Conservation (phyloP, 2,888 invertebrate genomes). For the Hypomecis atomaria region DNA sequence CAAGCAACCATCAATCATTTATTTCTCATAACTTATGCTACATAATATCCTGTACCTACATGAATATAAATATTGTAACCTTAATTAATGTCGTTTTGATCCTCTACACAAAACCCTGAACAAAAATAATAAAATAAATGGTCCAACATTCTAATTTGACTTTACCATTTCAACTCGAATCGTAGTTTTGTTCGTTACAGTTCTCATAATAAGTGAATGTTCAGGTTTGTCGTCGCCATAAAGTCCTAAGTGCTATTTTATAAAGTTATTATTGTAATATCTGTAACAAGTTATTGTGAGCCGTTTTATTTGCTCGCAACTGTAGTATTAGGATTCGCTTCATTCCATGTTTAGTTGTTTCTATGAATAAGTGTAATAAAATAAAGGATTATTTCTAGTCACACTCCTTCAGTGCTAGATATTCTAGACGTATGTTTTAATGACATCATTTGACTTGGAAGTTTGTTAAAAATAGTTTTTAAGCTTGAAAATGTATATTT, state of each 20-base stretch:
- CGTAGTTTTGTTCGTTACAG: background rate
- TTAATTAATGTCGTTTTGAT: no score
- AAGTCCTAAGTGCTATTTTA: constrained; percentile 8
- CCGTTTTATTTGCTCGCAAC: constrained; percentile 53
- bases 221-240: background rate
- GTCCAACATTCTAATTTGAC: no score
- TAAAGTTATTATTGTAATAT: constrained; percentile 25
- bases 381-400: constrained; percentile 69
- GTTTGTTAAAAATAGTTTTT: constrained; percentile 28
- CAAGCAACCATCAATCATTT: no score
- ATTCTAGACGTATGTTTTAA: constrained; percentile 27
- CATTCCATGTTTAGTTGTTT: constrained; percentile 54
- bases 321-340: constrained; percentile 48
- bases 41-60: no score
- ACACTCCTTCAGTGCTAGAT: constrained; percentile 74
- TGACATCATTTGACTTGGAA: constrained; percentile 19
- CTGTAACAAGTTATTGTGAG: constrained; percentile 40
- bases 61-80: no score
- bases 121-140: no score
- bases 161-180: no score
- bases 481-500: background rate
- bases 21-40: no score
- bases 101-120: no score
- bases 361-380: constrained; percentile 38
- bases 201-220: background rate